These are phyloP conservation scores for Clupea harengus DNA, from an alignment of 2,113 vertebrate genomes.

Conservation along the genomic window DNA sequence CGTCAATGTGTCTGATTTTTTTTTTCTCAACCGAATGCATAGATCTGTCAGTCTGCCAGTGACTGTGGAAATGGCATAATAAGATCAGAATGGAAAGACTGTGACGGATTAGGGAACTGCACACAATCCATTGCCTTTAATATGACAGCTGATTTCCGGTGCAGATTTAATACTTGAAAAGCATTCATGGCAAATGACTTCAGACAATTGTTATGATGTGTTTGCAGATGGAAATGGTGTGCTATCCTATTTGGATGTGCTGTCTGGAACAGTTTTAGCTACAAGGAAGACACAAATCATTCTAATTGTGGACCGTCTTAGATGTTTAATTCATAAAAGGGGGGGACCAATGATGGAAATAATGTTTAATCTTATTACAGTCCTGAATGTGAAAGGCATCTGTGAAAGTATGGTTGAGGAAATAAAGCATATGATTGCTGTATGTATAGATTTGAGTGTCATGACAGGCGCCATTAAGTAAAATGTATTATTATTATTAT, in stretches of 20 bases:
- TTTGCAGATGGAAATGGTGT: slow-evolving; percentile 27
- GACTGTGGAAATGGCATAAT: slow-evolving; percentile 67
- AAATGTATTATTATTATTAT: no score
- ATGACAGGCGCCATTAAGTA: no score
- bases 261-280: slow-evolving; percentile 18
- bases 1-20: neutral
- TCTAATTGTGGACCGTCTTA: slow-evolving; percentile 1
- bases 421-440: neutral
- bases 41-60: slow-evolving; percentile 36
- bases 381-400: neutral
- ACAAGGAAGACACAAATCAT: neutral
- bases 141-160: slow-evolving; percentile 56
- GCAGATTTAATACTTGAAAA: slow-evolving; percentile 69
- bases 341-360: neutral
- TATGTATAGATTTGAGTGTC: neutral
- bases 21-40: neutral
- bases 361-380: neutral
- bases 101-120: slow-evolving; percentile 59
- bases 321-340: neutral
- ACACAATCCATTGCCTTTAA: slow-evolving; percentile 61
- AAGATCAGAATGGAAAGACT: slow-evolving; percentile 63
- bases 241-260: slow-evolving; percentile 3
- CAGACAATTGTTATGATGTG: slow-evolving; percentile 26
- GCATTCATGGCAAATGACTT: slow-evolving; percentile 53
- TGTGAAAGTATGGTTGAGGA: neutral